Evolutionary conservation across 2,797 vertebrate species (phyloP).

Genomic region (Hippoglossus hippoglossus): DNA sequence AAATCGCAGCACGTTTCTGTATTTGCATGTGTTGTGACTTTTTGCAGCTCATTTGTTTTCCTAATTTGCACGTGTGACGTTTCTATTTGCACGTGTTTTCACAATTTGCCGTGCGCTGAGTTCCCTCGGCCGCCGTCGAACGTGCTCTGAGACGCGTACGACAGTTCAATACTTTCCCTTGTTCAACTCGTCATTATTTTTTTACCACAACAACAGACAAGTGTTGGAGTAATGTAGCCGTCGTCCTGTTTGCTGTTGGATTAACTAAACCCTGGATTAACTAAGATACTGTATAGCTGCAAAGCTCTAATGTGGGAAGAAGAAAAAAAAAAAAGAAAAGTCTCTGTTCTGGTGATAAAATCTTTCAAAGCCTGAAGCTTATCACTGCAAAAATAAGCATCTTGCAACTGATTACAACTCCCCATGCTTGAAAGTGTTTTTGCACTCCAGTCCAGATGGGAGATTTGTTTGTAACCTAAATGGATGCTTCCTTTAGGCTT

Average conservation of each 20-base stretch:
- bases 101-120: too few relatives aligned
- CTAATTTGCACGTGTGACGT: background rate
- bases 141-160: too few relatives aligned
- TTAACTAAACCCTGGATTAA: slow-evolving; percentile 74
- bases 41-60: too few relatives aligned
- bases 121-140: background rate
- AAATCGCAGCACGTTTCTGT: background rate
- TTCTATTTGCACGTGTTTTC: background rate
- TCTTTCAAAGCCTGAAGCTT: slow-evolving; percentile 79
- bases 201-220: background rate
- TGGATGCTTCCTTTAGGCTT: slow-evolving; percentile 32
- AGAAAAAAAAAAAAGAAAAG: slow-evolving; percentile 29
- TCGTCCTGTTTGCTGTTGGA: slow-evolving; percentile 28
- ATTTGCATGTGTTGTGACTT: background rate
- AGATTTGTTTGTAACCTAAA: slow-evolving; percentile 68
- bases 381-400: slow-evolving; percentile 80
- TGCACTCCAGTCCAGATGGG: slow-evolving; percentile 77
- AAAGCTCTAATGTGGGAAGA: slow-evolving; percentile 58
- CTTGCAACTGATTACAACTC: slow-evolving; percentile 81
- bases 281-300: slow-evolving; percentile 69
- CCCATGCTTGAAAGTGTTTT: slow-evolving; percentile 70
- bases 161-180: too few relatives aligned
- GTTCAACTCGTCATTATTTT: background rate
- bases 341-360: slow-evolving; percentile 72
- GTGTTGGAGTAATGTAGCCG: background rate